phyloP scores from a whole-genome alignment of 2,113 vertebrate species.

The Sceloporus undulatus region DNA sequence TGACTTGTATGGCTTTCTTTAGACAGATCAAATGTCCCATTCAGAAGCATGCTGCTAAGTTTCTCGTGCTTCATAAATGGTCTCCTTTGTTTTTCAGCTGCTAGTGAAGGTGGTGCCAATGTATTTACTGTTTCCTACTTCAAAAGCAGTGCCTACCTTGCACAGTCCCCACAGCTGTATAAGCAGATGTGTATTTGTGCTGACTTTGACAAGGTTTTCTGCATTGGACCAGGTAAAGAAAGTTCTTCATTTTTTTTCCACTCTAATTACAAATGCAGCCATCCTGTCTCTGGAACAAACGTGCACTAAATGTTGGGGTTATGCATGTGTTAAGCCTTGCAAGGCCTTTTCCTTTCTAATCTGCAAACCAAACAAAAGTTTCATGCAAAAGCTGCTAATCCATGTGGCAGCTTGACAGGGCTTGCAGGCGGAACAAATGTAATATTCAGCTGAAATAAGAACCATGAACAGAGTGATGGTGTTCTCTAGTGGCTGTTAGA shows the following conservation, averaged over 20 bases:
- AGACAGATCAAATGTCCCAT: not conserved
- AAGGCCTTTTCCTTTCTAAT: constrained; percentile 53
- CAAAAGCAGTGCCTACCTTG: constrained; percentile 97
- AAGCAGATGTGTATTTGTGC: constrained; percentile 99
- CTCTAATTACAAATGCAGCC: constrained; percentile 6
- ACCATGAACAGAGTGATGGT: not conserved
- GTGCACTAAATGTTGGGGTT: constrained; percentile 32
- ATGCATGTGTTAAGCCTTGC: constrained; percentile 19
- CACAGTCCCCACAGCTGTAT: constrained; percentile 98
- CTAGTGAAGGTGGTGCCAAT: constrained; percentile 98
- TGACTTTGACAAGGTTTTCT: constrained; percentile 99
- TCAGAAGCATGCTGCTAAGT: not conserved
- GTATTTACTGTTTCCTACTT: constrained; percentile 99
- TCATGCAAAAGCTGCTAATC: not conserved
- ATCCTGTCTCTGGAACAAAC: constrained; percentile 37
- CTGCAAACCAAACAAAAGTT: constrained; percentile 51
- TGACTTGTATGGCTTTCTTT: not conserved
- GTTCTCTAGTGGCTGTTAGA: constrained; percentile 12
- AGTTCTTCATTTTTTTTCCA: not conserved
- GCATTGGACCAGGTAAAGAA: constrained; percentile 93
- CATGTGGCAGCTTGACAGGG: constrained; percentile 19
- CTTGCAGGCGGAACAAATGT: constrained; percentile 46
- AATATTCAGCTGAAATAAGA: constrained; percentile 12
- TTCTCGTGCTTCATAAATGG: constrained; percentile 18
- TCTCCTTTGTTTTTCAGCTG: constrained; percentile 83